Base-by-base conservation (phyloP, 1,140 invertebrate species). In the Drosophila takahashii region DNA sequence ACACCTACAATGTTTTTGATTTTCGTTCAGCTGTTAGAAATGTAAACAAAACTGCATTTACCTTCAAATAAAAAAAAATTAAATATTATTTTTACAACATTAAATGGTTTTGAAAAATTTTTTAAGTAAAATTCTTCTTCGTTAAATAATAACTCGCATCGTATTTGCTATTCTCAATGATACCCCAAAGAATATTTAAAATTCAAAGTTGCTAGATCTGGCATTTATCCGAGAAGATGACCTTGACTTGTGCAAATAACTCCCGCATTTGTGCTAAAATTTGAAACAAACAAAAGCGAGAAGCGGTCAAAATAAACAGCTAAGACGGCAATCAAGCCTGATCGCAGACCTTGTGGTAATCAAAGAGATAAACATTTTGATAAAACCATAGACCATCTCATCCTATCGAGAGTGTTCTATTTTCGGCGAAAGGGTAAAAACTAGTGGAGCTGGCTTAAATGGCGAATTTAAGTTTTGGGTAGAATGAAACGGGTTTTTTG, bases 221-320 rank as follows among this genome's bases (percentile, higher is more conserved):
- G 26, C 39, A 73, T 74, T 62, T 74, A 48, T 41, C 29, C 36
- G 71, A 52, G 48, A 74, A 74, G 34, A 27, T 36, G 69, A 74
- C 71, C 71, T 74, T 74, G 58, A 74, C 71, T 74, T 53, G 70
- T 22, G 27, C 47, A 56, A 59, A 41, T 62, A 36, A 62, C 81
- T 59, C 71, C 71, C 79, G 60, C 81, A 75, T 10, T n/a, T 52
- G 70, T 76, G 65, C 57, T 79, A 83, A 83, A 62, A 76, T 41
- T n/a, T 45, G 42, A 48, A 41, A 54, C 44, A 85, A 85, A 85
- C 71, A 85, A 54, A 60, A 16, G 37, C 44, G 34, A 18, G n/a
- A 47, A 39, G 34, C 18, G 18, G 45, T 34, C 27, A 45, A 73
- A 61, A 71, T 52, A 72, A 71, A 72, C 54, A 52, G 26, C 29